phyloP scores from a whole-genome alignment of 2,113 vertebrate genomes.

The Ammodytes dubius region DNA sequence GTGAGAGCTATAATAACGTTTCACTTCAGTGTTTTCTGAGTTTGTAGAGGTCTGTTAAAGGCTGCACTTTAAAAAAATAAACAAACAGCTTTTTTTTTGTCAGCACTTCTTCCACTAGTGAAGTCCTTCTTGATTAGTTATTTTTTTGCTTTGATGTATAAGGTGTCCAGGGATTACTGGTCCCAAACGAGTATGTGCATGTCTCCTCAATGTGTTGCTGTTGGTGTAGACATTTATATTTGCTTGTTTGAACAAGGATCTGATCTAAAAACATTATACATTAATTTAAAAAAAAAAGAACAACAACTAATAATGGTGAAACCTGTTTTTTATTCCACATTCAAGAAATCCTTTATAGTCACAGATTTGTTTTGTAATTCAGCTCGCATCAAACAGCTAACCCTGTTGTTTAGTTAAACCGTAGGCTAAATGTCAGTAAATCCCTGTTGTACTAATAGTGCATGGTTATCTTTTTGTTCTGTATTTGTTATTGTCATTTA shows the following conservation, averaged over 20 bases:
- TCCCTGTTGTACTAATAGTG: not conserved
- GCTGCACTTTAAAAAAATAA: conserved; percentile 70
- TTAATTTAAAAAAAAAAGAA: not conserved
- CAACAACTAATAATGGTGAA: not conserved
- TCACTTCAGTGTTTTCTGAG: conserved; percentile 55
- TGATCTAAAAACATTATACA: not conserved
- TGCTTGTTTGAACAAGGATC: not conserved
- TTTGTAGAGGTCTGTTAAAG: conserved; percentile 72
- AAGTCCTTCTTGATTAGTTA: conserved; percentile 7
- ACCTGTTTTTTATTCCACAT: not conserved
- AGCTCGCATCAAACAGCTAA: conserved; percentile 10
- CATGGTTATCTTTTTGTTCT: conserved; percentile 15
- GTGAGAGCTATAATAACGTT: conserved; percentile 69
- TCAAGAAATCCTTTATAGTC: not conserved
- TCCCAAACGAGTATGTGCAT: not conserved
- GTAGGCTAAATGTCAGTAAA: not conserved
- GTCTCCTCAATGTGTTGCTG: not conserved
- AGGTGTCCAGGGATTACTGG: conserved; percentile 26
- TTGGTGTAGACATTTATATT: not conserved
- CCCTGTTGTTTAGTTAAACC: not conserved
- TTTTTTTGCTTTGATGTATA: conserved; percentile 7
- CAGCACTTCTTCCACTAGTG: conserved; percentile 1
- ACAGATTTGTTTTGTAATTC: conserved; percentile 11
- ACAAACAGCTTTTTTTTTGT: conserved; percentile 48
- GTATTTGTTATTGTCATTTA: conserved; percentile 20